A percentile compares a stretch with the other conserved stretches of the same genome.
Evolutionary conservation across 2,888 invertebrate genomes (phyloP).

Genomic region (Drosophila testacea): DNA sequence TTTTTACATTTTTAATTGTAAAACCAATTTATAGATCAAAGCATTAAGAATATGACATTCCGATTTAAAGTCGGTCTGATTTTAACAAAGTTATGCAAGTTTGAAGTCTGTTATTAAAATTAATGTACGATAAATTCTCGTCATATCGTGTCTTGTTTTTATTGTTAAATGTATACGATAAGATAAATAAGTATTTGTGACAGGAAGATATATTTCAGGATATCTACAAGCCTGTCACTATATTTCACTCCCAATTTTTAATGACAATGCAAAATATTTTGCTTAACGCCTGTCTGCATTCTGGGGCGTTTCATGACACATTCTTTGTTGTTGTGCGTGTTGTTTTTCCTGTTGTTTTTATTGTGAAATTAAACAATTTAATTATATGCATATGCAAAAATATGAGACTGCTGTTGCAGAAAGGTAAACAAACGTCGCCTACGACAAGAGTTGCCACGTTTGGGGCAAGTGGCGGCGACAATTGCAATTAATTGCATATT

Average conservation of each 20-base stretch:
- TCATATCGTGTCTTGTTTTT: too few species aligned
- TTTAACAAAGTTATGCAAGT: too few species aligned
- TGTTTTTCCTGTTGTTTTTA: constrained; percentile 12
- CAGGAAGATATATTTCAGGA: background rate
- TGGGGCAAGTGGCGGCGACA: constrained; percentile 57
- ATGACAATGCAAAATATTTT: constrained; percentile 50
- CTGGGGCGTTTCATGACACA: constrained; percentile 6
- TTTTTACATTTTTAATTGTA: too few species aligned
- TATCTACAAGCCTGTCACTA: background rate
- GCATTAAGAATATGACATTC: too few species aligned
- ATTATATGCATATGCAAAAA: constrained; percentile 63
- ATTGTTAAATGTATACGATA: too few species aligned
- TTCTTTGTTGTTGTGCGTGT: constrained; percentile 13
- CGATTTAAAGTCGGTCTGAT: too few species aligned
- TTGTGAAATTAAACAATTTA: constrained; percentile 63
- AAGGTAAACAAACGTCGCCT: constrained; percentile 60
- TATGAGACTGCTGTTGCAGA: constrained; percentile 40
- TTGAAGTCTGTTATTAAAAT: too few species aligned
- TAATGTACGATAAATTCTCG: too few species aligned
- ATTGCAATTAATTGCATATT: constrained; percentile 75
- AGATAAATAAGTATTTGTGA: too few species aligned
- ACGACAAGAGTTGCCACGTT: constrained; percentile 32
- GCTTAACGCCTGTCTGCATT: constrained; percentile 53
- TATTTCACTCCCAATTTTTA: constrained; percentile 5
- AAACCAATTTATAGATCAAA: too few species aligned